Percentiles rank a stretch among this genome's conserved stretches.
Evolutionary conservation across 2,888 invertebrate genomes (phyloP).

Genomic region (Empis livida): DNA sequence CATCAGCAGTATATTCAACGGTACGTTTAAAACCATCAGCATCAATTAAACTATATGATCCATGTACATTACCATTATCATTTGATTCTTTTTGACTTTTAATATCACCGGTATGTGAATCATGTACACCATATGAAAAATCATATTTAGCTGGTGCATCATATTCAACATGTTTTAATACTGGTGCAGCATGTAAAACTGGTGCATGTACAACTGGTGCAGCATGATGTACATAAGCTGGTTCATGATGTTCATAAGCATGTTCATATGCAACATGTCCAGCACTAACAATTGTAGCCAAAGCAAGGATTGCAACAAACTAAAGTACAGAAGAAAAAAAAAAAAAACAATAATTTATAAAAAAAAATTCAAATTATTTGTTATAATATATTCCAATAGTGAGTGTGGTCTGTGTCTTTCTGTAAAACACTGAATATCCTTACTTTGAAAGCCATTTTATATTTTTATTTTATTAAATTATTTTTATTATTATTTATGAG

Average conservation of each 20-base stretch:
- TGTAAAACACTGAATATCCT: background rate
- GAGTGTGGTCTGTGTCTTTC: no score
- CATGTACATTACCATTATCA: slow-evolving; percentile 39
- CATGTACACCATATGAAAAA: slow-evolving; percentile 39
- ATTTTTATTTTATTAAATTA: background rate
- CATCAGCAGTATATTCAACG: slow-evolving; percentile 42
- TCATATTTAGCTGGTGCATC: slow-evolving; percentile 33
- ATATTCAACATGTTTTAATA: slow-evolving; percentile 19
- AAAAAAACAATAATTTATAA: background rate
- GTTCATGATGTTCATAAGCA: background rate
- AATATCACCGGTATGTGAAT: slow-evolving; percentile 39
- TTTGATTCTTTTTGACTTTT: slow-evolving; percentile 41
- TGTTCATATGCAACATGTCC: slow-evolving; percentile 4
- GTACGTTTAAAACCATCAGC: slow-evolving; percentile 41
- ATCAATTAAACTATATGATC: slow-evolving; percentile 41
- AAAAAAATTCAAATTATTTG: no score
- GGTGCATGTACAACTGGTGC: background rate
- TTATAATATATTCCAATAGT: background rate
- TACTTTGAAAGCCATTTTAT: slow-evolving; percentile 1
- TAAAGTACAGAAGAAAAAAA: background rate
- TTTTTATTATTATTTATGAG: background rate
- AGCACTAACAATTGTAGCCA: slow-evolving; percentile 3
- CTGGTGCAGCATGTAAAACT: slow-evolving; percentile 1
- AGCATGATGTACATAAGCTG: background rate
- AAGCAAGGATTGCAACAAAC: slow-evolving; percentile 7